These are phyloP conservation scores for Corbicula japonica DNA, from an alignment of 2,888 invertebrate species.

Conservation along the genomic window DNA sequence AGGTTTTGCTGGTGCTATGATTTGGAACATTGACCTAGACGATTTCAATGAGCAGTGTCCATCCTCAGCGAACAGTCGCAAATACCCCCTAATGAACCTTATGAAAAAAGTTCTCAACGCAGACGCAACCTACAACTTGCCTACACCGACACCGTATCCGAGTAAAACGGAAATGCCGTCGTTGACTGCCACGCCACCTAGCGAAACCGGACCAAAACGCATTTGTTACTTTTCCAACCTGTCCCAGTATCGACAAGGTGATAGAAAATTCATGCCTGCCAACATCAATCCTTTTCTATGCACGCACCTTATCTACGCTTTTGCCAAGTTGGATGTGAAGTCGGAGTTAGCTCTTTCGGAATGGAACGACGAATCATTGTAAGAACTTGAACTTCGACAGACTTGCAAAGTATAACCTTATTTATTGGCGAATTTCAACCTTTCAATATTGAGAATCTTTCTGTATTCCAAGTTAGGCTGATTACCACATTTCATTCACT, in stretches of 20 bases:
- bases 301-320: conserved; percentile 52
- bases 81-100: conserved; percentile 61
- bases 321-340: conserved; percentile 32
- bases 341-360: conserved; percentile 22
- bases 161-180: background rate
- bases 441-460: too few species aligned
- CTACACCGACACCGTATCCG: too few species aligned
- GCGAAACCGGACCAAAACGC: conserved; percentile 7
- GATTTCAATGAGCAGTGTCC: conserved; percentile 63
- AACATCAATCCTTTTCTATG: conserved; percentile 47
- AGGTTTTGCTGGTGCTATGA: conserved; percentile 70
- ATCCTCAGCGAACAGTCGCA: conserved; percentile 6
- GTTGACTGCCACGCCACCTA: too few species aligned
- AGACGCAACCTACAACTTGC: background rate
- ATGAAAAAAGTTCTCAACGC: conserved; percentile 53
- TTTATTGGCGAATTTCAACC: too few species aligned
- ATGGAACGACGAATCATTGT: conserved; percentile 48
- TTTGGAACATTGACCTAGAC: conserved; percentile 71
- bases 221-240: conserved; percentile 59
- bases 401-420: background rate
- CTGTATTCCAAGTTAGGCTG: background rate
- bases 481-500: background rate
- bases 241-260: conserved; percentile 45
- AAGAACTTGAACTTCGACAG: conserved; percentile 13
- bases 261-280: conserved; percentile 18